These are phyloP conservation scores for Dichetophora obliterata DNA, from an alignment of 2,888 invertebrate species.

Conservation along the genomic window DNA sequence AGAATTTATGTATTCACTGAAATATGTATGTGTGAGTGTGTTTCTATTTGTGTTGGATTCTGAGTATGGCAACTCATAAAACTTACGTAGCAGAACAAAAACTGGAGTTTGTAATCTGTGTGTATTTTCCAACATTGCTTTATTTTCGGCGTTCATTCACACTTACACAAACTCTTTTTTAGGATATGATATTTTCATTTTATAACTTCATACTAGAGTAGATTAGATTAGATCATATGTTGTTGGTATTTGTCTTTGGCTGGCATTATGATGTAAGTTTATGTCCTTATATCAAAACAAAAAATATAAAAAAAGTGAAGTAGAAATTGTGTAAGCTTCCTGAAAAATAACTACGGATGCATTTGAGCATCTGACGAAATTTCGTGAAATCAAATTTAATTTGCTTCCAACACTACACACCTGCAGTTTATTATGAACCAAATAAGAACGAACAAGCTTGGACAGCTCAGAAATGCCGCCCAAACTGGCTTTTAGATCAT, in stretches of 20 bases:
- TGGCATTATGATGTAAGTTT: background rate
- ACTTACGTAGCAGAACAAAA: background rate
- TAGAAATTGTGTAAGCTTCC: background rate
- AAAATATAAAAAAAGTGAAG: no score
- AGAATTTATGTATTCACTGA: background rate
- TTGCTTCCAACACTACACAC: background rate
- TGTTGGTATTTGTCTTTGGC: background rate
- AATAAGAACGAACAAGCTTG: no score
- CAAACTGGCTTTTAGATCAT: no score
- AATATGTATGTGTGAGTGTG: background rate
- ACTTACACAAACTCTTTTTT: background rate
- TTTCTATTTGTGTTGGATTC: no score
- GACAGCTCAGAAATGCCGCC: no score
- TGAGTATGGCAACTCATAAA: constrained; percentile 9
- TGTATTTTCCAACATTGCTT: constrained; percentile 1
- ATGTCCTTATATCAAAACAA: no score
- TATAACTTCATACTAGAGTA: background rate
- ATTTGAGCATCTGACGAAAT: background rate
- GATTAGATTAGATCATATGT: background rate
- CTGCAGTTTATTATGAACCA: background rate
- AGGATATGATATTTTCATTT: background rate
- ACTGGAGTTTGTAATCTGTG: background rate
- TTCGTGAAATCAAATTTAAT: background rate
- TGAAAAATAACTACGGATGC: background rate
- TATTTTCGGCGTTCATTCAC: background rate